Base-by-base conservation (phyloP, 2,113 vertebrate genomes). In the Probosciger aterrimus region DNA sequence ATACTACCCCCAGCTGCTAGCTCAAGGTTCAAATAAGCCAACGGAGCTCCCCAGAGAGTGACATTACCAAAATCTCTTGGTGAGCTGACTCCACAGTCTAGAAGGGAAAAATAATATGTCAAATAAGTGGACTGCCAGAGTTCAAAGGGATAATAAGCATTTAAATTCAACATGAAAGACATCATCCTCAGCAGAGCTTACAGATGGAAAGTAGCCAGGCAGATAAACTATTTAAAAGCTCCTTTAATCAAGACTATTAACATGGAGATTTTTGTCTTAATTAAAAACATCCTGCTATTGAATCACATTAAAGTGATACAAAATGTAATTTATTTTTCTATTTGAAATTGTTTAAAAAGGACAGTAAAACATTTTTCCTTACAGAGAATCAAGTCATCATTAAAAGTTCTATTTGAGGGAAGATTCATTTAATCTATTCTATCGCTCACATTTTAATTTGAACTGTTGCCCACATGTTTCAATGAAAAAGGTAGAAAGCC, bases 161-260 rank as follows among this genome's bases (percentile, higher is more conserved):
- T 96, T 86, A 84, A 96, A 96, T 95, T 92, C 80, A 81, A 88
- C 90, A 92, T 94, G 88, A 97, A 94, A 96, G 77, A 73, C 69
- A 37, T 93, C 83, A 84, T 96, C 52, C 65, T 94, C 86, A 78
- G 59, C 49, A 88, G 57, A 86, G 83, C 44, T 94, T 93, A 86
- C 68, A 44, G 77, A 68, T 76, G 76, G 62, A 94, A 76, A 10
- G 7, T 78, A 93, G 77, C 82, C 82, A 82, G 80, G 37, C 39
- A 92, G 70, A 93, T 93, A 90, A 93, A 82, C 74, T 73, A 84
- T 94, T 96, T 86, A 69, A 96, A 94, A 92, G 19, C n/a, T 65
- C 35, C 80, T 95, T 86, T 96, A 96, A 96, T 95, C 94, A 95
- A 90, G 60, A 37, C 69, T 70, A 94, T 92, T 88, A 96, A 83